Conservation (phyloP, 2,888 invertebrate genomes). For the Spialia ferax region DNA sequence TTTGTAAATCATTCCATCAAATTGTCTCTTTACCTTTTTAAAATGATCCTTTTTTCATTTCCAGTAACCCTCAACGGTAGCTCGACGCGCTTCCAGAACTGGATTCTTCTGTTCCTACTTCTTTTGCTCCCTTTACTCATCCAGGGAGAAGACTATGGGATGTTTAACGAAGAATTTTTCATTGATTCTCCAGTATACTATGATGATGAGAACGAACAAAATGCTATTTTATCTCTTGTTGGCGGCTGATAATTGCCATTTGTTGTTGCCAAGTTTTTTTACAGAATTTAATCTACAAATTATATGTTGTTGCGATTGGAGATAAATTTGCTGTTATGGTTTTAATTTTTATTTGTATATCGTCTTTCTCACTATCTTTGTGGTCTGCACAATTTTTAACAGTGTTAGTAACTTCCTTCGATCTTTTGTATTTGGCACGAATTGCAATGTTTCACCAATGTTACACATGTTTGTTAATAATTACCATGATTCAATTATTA, state of each 20-base stretch:
- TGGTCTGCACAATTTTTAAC: background rate
- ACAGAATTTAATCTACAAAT: background rate
- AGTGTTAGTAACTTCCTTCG: background rate
- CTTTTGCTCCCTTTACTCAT: conserved; percentile 66
- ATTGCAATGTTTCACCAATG: background rate
- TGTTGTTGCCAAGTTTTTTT: background rate
- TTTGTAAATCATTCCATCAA: background rate
- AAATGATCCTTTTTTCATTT: conserved; percentile 51
- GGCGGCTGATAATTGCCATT: conserved; percentile 56
- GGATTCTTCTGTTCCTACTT: conserved; percentile 69
- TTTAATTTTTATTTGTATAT: background rate
- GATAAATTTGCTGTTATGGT: background rate
- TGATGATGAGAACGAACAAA: conserved; percentile 49
- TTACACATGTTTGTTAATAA: too few species aligned
- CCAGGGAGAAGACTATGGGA: conserved; percentile 59
- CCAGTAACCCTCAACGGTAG: conserved; percentile 74
- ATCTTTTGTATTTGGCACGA: background rate
- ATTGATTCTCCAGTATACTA: conserved; percentile 46
- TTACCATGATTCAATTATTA: too few species aligned
- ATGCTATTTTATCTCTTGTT: conserved; percentile 54
- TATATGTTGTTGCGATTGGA: background rate
- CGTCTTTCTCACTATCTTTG: background rate
- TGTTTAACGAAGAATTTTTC: conserved; percentile 51
- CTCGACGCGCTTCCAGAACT: conserved; percentile 60
- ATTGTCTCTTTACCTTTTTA: background rate